These are phyloP conservation scores for Odontamblyopus lacepedii DNA, from an alignment of 2,797 vertebrate genomes.

Conservation along the genomic window DNA sequence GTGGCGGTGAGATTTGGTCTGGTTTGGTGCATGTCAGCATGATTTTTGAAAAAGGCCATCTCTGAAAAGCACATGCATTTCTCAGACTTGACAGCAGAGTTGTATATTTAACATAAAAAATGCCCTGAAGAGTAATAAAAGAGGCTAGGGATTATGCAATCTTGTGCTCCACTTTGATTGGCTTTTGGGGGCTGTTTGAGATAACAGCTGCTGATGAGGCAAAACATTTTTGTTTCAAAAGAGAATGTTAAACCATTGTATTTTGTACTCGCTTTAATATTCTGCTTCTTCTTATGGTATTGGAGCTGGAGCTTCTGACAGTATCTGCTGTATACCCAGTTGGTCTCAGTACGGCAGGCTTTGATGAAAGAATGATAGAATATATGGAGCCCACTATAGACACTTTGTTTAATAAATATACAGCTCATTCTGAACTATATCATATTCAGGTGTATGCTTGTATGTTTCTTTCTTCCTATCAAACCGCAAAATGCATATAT, in stretches of 20 bases:
- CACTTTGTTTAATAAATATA: neutral
- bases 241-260: neutral
- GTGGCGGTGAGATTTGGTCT: conserved; percentile 46
- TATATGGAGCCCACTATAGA: neutral
- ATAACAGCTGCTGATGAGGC: conserved; percentile 12
- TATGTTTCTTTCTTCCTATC: too few relatives aligned
- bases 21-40: conserved; percentile 45
- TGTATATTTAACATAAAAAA: conserved; percentile 49
- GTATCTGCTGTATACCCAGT: neutral
- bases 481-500: too few relatives aligned
- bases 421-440: neutral
- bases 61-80: conserved; percentile 22
- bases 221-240: conserved; percentile 19
- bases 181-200: conserved; percentile 27
- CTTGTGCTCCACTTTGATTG: conserved; percentile 38
- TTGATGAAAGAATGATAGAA: neutral
- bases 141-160: conserved; percentile 28
- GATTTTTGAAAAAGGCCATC: conserved; percentile 23
- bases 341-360: neutral
- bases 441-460: neutral
- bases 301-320: neutral
- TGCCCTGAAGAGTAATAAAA: conserved; percentile 25
- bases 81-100: conserved; percentile 33
- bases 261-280: neutral
- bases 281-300: neutral